phyloP scores from a whole-genome alignment of 2,888 invertebrate genomes.

The Heteropelma amictum region DNA sequence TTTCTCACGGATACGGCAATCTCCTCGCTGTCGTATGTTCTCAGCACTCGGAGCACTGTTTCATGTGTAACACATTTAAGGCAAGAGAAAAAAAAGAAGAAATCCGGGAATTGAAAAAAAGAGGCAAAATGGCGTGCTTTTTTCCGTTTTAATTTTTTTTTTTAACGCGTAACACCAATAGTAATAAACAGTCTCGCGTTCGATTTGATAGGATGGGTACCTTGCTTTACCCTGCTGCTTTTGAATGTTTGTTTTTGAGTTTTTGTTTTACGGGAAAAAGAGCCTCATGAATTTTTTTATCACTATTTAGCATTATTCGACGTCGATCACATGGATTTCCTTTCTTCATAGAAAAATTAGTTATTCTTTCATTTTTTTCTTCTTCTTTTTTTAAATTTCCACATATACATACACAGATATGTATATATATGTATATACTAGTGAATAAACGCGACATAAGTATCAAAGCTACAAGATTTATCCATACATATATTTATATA shows the following conservation, averaged over 20 bases:
- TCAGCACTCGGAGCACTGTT: slow-evolving; percentile 42
- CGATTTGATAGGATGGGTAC: slow-evolving; percentile 61
- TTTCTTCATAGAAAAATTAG: slow-evolving; percentile 12
- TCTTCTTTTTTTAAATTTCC: not conserved
- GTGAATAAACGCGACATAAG: slow-evolving; percentile 53
- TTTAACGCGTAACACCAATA: slow-evolving; percentile 68
- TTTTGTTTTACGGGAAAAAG: not conserved
- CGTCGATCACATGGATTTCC: slow-evolving; percentile 34
- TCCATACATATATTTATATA: slow-evolving; percentile 9
- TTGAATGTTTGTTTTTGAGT: not conserved
- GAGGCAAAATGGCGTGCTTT: slow-evolving; percentile 51
- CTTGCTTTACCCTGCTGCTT: not conserved
- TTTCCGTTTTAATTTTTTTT: slow-evolving; percentile 50
- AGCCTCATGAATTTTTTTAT: slow-evolving; percentile 36
- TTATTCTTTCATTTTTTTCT: slow-evolving; percentile 28
- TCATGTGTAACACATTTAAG: slow-evolving; percentile 3
- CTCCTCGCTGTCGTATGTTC: slow-evolving; percentile 14
- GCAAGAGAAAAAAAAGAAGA: slow-evolving; percentile 31
- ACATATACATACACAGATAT: not conserved
- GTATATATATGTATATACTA: not conserved
- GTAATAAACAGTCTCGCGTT: slow-evolving; percentile 74
- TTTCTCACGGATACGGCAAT: slow-evolving; percentile 9
- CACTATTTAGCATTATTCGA: slow-evolving; percentile 41
- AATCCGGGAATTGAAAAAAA: slow-evolving; percentile 53
- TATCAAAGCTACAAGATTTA: slow-evolving; percentile 44